Conservation (phyloP, 1,140 invertebrate species). For the Drosophila miranda region DNA sequence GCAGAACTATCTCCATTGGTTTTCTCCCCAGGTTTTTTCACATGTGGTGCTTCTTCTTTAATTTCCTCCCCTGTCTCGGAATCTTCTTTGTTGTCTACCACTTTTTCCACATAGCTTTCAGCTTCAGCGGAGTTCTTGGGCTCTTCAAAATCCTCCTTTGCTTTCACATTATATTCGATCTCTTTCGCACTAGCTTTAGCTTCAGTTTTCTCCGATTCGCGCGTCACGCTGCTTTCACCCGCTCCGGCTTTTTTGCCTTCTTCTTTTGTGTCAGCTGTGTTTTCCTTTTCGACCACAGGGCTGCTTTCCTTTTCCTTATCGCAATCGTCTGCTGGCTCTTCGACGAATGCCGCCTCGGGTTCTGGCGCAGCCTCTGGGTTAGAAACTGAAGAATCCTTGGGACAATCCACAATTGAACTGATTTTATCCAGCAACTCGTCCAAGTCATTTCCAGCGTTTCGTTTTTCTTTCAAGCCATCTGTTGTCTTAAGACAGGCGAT, state of each 20-base stretch:
- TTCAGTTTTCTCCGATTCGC: neutral
- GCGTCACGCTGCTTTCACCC: constrained; percentile 15
- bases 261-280: constrained; percentile 18
- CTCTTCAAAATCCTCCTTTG: neutral
- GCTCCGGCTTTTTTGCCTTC: constrained; percentile 8
- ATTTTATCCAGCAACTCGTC: constrained; percentile 63
- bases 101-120: neutral
- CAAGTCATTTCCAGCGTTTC: constrained; percentile 56
- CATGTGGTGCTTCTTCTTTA: constrained; percentile 1
- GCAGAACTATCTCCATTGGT: neutral
- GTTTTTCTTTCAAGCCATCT: constrained; percentile 16
- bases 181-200: constrained; percentile 1
- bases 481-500: constrained; percentile 9
- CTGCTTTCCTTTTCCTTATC: constrained; percentile 32
- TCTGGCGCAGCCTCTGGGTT: neutral
- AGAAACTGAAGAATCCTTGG: constrained; percentile 16
- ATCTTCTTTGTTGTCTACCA: neutral
- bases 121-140: no score
- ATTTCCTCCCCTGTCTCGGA: neutral
- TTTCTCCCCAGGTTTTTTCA: neutral
- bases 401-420: constrained; percentile 56
- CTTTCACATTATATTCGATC: neutral
- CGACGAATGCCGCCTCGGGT: no score
- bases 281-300: constrained; percentile 8
- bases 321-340: neutral